A percentile compares a stretch with the other conserved stretches of the same genome.
Evolutionary conservation across 2,888 invertebrate species (phyloP).

Genomic region (Chaitophorus viminalis): DNA sequence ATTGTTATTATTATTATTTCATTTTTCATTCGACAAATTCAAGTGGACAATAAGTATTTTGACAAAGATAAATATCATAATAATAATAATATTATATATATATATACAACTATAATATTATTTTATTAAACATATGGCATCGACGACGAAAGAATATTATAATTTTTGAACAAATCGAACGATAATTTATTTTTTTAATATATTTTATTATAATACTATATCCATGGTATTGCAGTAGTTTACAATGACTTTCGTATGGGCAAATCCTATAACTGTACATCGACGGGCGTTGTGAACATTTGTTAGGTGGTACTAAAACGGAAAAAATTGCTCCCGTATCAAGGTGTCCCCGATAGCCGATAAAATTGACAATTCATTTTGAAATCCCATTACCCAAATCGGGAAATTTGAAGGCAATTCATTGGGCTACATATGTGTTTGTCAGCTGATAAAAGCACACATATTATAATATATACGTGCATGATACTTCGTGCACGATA

Average conservation of each 20-base stretch:
- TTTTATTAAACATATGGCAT: too few relatives aligned
- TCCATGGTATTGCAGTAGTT: background rate
- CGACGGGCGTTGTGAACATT: background rate
- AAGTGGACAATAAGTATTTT: too few relatives aligned
- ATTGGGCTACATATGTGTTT: constrained; percentile 9
- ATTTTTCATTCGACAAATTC: too few relatives aligned
- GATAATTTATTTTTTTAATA: too few relatives aligned
- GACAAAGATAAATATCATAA: too few relatives aligned
- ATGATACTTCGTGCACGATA: too few relatives aligned
- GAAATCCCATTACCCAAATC: background rate
- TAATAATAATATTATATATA: too few relatives aligned
- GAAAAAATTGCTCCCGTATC: background rate
- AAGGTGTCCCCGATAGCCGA: background rate
- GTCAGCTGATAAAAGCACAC: constrained; percentile 31
- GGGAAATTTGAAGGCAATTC: background rate
- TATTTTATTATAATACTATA: too few relatives aligned
- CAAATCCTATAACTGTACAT: background rate
- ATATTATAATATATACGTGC: background rate
- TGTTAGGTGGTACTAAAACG: background rate
- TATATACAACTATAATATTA: too few relatives aligned
- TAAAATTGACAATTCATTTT: constrained; percentile 6
- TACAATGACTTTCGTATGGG: background rate
- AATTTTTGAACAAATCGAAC: too few relatives aligned
- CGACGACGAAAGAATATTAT: too few relatives aligned
- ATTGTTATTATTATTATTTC: too few relatives aligned